Evolutionary conservation across 2,888 invertebrate genomes (phyloP).

Genomic region (Ptycholaimellus sp.): DNA sequence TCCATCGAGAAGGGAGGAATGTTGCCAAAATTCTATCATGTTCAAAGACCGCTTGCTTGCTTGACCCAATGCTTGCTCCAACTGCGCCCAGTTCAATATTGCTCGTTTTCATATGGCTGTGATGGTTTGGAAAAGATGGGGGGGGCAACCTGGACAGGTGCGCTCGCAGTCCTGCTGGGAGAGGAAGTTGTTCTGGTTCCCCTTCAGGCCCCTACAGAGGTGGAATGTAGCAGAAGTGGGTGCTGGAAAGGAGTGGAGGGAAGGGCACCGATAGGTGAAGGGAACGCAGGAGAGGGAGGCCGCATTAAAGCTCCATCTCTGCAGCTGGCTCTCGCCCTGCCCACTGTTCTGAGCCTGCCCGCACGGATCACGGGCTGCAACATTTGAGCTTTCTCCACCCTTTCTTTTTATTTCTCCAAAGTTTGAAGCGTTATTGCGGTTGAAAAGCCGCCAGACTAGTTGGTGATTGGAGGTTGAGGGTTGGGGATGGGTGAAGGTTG

Average conservation of each 20-base stretch:
- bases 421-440: too few relatives aligned
- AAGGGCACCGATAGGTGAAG: constrained; percentile 8
- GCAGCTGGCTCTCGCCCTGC: constrained; percentile 14
- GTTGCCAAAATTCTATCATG: neutral
- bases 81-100: neutral
- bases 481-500: too few relatives aligned
- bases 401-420: too few relatives aligned
- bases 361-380: constrained; percentile 15
- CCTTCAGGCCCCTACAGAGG: constrained; percentile 18
- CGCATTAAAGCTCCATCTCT: constrained; percentile 15
- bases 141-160: constrained; percentile 16
- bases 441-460: too few relatives aligned
- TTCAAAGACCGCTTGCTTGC: neutral
- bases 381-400: too few relatives aligned
- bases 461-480: too few relatives aligned
- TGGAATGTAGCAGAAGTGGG: neutral
- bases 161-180: constrained; percentile 18
- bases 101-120: neutral
- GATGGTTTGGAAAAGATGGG: neutral
- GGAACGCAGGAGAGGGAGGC: constrained; percentile 12
- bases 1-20: too few relatives aligned
- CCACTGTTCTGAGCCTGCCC: constrained; percentile 19
- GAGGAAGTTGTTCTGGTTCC: constrained; percentile 22
- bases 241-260: neutral
- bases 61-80: neutral